Percentiles rank a stretch among this genome's conserved stretches.
phyloP scores from a whole-genome alignment of 2,888 invertebrate species.

The Diogma glabrata region DNA sequence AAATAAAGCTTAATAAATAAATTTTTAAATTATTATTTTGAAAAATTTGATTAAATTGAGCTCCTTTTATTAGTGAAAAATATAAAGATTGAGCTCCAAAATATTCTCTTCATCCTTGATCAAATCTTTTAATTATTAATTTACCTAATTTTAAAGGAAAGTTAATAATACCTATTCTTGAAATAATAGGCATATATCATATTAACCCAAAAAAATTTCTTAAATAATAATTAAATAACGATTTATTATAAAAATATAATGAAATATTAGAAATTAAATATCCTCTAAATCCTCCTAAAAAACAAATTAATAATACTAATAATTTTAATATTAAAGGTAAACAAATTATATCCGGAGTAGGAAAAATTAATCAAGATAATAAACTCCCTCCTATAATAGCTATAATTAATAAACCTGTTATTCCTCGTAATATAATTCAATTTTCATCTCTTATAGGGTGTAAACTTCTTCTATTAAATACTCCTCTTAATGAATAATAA shows the following conservation, averaged over 20 bases:
- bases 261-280: slow-evolving; percentile 38
- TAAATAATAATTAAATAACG: slow-evolving; percentile 32
- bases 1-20: slow-evolving; percentile 40
- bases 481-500: slow-evolving; percentile 42
- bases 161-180: slow-evolving; percentile 38
- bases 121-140: slow-evolving; percentile 36
- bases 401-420: slow-evolving; percentile 37
- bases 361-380: slow-evolving; percentile 45
- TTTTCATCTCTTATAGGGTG: slow-evolving; percentile 42
- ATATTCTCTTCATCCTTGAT: slow-evolving; percentile 41
- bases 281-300: slow-evolving; percentile 36
- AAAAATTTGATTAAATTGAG: slow-evolving; percentile 30
- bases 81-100: slow-evolving; percentile 38
- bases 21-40: slow-evolving; percentile 31
- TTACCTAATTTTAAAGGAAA: slow-evolving; percentile 37
- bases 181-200: slow-evolving; percentile 44
- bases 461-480: slow-evolving; percentile 38
- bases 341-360: slow-evolving; percentile 41
- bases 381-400: slow-evolving; percentile 42
- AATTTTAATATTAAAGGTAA: slow-evolving; percentile 41
- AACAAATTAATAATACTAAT: slow-evolving; percentile 41
- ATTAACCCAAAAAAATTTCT: slow-evolving; percentile 35
- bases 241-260: slow-evolving; percentile 36
- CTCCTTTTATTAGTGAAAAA: slow-evolving; percentile 34
- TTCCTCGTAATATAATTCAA: slow-evolving; percentile 24